Evolutionary conservation across 2,888 invertebrate species (phyloP).

Genomic region (Tipula unca): DNA sequence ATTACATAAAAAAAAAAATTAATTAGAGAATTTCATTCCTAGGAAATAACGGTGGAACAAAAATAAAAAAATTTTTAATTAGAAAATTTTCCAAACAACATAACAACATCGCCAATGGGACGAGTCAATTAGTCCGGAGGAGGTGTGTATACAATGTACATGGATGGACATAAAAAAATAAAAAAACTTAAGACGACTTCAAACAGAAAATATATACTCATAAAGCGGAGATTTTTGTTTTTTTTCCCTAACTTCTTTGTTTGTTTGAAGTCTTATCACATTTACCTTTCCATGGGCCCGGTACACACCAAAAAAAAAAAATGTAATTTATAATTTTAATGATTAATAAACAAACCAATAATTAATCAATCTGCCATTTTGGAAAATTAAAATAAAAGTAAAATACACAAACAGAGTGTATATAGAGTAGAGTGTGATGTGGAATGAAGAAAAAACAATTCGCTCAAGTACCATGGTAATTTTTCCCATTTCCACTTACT

Average conservation of each 20-base stretch:
- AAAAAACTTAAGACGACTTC: not conserved
- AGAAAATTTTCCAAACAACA: not conserved
- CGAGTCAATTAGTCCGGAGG: not conserved
- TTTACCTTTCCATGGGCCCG: not conserved
- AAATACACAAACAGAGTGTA: not conserved
- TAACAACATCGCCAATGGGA: not conserved
- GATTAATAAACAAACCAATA: conserved; percentile 8
- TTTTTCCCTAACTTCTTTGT: not conserved
- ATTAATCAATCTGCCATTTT: conserved; percentile 14
- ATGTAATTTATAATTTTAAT: conserved; percentile 8
- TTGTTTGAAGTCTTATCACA: not conserved
- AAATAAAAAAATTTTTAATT: not conserved
- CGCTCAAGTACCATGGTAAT: not conserved
- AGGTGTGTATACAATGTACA: not conserved
- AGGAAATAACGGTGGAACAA: not conserved
- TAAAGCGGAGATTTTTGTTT: not conserved
- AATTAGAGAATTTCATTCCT: conserved; percentile 1
- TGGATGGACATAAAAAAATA: not conserved
- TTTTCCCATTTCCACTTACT: not conserved
- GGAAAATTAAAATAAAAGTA: not conserved
- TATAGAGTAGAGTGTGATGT: too few relatives aligned
- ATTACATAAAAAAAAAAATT: not conserved
- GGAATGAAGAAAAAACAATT: not conserved
- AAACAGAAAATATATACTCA: not conserved
- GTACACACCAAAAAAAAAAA: not conserved